These are phyloP conservation scores for Danaus plexippus DNA, from an alignment of 1,140 invertebrate species.

Conservation along the genomic window DNA sequence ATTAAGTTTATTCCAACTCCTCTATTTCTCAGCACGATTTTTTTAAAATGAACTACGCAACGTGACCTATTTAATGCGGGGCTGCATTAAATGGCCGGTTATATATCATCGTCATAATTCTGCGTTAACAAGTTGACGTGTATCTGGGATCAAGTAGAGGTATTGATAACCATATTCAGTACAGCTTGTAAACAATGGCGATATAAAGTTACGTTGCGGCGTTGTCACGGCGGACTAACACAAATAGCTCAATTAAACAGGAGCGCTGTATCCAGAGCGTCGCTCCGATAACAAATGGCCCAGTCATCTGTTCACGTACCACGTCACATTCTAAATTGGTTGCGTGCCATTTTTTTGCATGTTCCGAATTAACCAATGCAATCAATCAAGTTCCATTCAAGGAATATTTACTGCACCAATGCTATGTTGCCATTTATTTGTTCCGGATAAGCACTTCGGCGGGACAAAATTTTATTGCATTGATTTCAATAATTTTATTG, in stretches of 20 bases:
- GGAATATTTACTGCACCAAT: conserved; percentile 20
- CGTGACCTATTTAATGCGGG: no score
- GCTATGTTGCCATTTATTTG: conserved; percentile 19
- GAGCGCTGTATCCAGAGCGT: conserved; percentile 38
- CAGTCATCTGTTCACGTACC: conserved; percentile 48
- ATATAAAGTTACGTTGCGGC: conserved; percentile 36
- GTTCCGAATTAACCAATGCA: conserved; percentile 43
- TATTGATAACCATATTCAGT: conserved; percentile 7
- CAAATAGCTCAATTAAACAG: conserved; percentile 65
- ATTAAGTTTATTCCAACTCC: no score
- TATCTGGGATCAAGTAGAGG: not conserved
- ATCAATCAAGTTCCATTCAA: conserved; percentile 37
- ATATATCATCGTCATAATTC: no score
- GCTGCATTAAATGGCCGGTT: no score
- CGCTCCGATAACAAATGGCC: conserved; percentile 48
- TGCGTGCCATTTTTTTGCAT: conserved; percentile 39
- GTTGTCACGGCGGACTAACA: conserved; percentile 44
- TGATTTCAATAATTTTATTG: not conserved
- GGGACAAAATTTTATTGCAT: not conserved
- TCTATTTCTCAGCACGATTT: no score
- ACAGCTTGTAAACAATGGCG: conserved; percentile 24
- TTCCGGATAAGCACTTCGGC: no score
- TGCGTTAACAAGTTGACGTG: not conserved
- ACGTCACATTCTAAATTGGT: conserved; percentile 54
- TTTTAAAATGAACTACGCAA: no score